These are phyloP conservation scores for Rhadina sibilatrix DNA, from an alignment of 2,113 vertebrate species.

Conservation along the genomic window DNA sequence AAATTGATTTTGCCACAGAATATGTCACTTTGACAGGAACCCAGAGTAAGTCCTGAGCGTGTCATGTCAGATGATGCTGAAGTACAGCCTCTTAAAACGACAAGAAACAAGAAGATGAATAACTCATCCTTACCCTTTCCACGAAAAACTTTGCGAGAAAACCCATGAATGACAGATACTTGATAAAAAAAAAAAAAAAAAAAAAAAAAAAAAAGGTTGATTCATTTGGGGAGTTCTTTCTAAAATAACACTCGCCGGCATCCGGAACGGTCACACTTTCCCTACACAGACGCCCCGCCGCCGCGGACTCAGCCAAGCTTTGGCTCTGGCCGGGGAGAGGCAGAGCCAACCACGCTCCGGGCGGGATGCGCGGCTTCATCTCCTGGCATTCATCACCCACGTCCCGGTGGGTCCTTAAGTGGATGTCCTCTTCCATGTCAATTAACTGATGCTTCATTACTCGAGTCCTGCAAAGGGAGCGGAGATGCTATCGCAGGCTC, in stretches of 20 bases:
- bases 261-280: neutral
- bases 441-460: constrained; percentile 47
- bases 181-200: neutral
- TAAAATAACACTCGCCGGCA: neutral
- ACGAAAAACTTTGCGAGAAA: neutral
- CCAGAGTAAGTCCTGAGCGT: neutral
- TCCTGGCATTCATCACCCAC: constrained; percentile 22
- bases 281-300: neutral
- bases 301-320: neutral
- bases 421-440: constrained; percentile 44
- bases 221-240: neutral
- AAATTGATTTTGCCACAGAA: neutral
- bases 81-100: neutral
- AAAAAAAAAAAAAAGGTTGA: neutral
- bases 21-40: neutral
- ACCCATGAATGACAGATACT: neutral
- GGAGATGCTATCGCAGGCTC: neutral
- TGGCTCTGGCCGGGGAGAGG: neutral
- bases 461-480: neutral
- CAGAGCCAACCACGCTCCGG: neutral
- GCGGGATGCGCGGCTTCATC: accelerated
- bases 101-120: neutral
- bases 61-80: neutral
- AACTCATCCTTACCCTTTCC: neutral
- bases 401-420: constrained; percentile 20